Percentiles rank a stretch among this genome's conserved stretches.
phyloP scores from a whole-genome alignment of 2,113 vertebrate species.

The Protobothrops mucrosquamatus region DNA sequence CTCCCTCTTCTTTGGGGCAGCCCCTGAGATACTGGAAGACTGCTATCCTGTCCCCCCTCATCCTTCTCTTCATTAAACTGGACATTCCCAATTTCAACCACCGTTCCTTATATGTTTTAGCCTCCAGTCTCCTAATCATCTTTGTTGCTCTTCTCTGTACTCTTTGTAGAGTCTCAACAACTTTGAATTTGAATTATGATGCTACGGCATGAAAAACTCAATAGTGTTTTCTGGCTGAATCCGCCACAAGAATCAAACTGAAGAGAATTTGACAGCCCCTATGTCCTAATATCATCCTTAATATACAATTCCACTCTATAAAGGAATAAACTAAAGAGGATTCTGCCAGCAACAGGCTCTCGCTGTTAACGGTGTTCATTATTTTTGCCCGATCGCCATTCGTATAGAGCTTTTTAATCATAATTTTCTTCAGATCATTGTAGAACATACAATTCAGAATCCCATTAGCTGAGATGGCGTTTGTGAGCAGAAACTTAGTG shows the following conservation, averaged over 20 bases:
- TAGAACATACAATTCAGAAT: slow-evolving; percentile 12
- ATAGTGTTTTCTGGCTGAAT: not conserved
- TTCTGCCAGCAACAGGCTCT: not conserved
- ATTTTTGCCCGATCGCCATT: not conserved
- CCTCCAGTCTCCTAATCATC: no score
- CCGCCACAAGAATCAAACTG: not conserved
- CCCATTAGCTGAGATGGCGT: slow-evolving; percentile 19
- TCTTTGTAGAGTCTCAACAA: no score
- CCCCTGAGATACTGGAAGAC: no score
- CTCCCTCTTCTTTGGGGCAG: no score
- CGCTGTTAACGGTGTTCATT: slow-evolving; percentile 7
- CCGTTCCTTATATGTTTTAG: no score
- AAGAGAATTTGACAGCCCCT: not conserved
- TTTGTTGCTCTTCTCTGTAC: no score
- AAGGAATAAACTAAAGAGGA: not conserved
- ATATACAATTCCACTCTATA: not conserved
- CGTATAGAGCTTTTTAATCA: not conserved
- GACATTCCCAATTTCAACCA: no score
- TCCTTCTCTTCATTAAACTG: no score
- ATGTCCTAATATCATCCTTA: not conserved
- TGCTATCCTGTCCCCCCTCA: no score
- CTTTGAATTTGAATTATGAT: not conserved
- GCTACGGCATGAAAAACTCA: not conserved
- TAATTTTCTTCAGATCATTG: slow-evolving; percentile 33
- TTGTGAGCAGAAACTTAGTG: slow-evolving; percentile 31